Evolutionary conservation across 2,113 vertebrate species (phyloP).

Genomic region (Sterrhoptilus dennistouni): DNA sequence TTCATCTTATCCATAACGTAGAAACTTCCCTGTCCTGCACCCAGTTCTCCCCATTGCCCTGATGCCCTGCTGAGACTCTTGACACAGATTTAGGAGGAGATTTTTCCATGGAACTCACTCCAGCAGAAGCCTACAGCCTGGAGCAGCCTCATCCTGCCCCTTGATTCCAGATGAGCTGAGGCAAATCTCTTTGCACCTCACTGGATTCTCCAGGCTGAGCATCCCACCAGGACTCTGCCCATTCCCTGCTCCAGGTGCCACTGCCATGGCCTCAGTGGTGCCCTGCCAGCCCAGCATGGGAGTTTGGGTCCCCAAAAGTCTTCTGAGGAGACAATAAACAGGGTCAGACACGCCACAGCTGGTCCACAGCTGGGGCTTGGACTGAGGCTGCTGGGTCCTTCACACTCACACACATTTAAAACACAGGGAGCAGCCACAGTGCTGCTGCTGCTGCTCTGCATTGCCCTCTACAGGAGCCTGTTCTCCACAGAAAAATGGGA

Average conservation of each 20-base stretch:
- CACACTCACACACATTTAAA: neutral
- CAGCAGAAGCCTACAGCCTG: neutral
- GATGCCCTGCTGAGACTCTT: neutral
- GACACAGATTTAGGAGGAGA: neutral
- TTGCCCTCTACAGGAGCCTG: neutral
- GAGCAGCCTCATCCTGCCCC: neutral
- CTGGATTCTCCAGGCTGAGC: neutral
- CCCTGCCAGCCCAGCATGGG: accelerated
- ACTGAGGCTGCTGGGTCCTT: accelerated
- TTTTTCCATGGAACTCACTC: neutral
- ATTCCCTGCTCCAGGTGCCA: neutral
- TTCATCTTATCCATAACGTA: neutral
- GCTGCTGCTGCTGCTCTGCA: neutral
- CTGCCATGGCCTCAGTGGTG: accelerated
- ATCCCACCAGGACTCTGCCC: neutral
- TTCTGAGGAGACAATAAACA: neutral
- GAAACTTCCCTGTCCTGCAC: neutral
- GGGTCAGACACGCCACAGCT: neutral
- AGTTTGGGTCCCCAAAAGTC: neutral
- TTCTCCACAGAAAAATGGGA: neutral
- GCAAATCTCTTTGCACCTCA: neutral
- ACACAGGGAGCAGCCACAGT: neutral
- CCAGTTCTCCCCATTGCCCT: neutral
- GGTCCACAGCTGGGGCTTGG: neutral
- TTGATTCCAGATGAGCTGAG: neutral